phyloP scores from a whole-genome alignment of 2,113 vertebrate genomes.

The Mohoua ochrocephala region DNA sequence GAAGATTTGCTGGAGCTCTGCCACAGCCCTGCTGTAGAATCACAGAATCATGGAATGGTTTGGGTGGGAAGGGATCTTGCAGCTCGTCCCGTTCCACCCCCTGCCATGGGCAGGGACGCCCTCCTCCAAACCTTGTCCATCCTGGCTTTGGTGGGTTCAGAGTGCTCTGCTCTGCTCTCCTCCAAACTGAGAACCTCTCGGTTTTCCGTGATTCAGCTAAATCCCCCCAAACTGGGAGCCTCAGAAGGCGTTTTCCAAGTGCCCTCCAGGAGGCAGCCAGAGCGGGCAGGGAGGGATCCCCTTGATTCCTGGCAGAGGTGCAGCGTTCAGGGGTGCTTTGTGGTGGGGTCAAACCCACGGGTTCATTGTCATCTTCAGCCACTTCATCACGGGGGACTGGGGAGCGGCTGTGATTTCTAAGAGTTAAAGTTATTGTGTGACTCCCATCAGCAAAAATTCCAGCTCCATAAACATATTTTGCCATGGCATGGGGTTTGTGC shows the following conservation, averaged over 20 bases:
- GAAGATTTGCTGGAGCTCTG: neutral
- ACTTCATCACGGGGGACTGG: fast-evolving
- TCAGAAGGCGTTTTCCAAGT: neutral
- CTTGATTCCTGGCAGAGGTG: neutral
- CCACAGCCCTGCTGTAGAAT: neutral
- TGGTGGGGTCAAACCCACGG: fast-evolving
- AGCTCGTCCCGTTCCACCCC: neutral
- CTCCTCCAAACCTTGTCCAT: neutral
- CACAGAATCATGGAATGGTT: neutral
- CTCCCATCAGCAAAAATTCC: neutral
- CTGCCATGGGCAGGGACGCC: neutral
- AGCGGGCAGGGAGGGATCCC: neutral
- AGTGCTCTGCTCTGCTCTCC: neutral
- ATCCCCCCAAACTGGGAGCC: neutral
- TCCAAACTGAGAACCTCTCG: neutral
- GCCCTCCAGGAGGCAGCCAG: neutral
- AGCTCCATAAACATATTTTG: neutral
- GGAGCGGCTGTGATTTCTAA: neutral
- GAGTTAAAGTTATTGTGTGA: neutral
- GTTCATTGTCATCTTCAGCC: neutral
- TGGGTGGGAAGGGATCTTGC: neutral
- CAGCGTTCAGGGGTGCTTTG: fast-evolving
- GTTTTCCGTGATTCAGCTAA: neutral
- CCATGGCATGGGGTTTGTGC: neutral
- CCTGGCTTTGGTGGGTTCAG: neutral